Evolutionary conservation across 2,113 vertebrate species (phyloP).

Genomic region (Cyanoderma ruficeps): DNA sequence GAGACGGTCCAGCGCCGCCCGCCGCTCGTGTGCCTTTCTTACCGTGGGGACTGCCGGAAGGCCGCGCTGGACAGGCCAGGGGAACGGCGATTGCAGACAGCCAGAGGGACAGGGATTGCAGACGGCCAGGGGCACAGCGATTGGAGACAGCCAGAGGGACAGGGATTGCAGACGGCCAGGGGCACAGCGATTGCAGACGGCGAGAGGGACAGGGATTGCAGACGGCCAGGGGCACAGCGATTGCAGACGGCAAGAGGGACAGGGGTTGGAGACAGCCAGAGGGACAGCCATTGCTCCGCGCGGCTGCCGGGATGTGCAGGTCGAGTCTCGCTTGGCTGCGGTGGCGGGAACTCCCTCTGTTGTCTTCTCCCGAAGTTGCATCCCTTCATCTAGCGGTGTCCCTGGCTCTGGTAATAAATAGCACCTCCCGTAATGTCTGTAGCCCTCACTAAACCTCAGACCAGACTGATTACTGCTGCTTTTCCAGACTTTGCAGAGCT

Average conservation of each 20-base stretch:
- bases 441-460: background rate
- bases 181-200: too few species aligned
- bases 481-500: background rate
- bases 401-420: background rate
- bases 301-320: accelerated
- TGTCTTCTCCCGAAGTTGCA: conserved; percentile 47
- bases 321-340: background rate
- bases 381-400: background rate
- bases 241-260: too few species aligned
- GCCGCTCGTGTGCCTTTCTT: accelerated
- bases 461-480: background rate
- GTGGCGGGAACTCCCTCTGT: conserved; percentile 44
- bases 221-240: too few species aligned
- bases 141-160: too few species aligned
- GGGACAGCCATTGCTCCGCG: accelerated
- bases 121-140: too few species aligned
- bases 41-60: accelerated
- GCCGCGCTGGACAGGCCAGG: background rate
- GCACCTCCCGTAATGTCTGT: background rate
- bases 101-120: too few species aligned
- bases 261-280: too few species aligned
- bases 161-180: too few species aligned
- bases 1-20: accelerated
- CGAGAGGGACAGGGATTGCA: too few species aligned
- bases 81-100: too few species aligned